Base-by-base conservation (phyloP, 2,113 vertebrate genomes). In the Ochotona curzoniae region DNA sequence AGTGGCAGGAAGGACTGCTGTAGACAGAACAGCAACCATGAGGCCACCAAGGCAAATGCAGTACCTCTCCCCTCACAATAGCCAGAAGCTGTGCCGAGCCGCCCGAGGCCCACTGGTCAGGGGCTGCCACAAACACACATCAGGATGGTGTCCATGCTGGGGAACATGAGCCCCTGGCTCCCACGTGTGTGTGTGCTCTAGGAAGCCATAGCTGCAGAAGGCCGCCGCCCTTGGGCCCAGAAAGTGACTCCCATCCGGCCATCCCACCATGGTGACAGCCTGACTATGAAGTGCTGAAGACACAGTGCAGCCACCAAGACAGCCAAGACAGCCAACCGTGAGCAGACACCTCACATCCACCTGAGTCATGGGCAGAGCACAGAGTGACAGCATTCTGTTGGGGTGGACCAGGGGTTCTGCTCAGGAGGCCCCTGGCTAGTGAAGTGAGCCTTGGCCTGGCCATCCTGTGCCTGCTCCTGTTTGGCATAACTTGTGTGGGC, bases 21-120 rank as follows among this genome's bases (percentile, higher is more conserved):
- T 79, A 64, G 35, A 44, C 0, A 25, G 21, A 30, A 75, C 47
- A 14, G 26, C 1, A 54, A 30, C 51, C 32, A 14, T 5, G 2
- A 51, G 49, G 7, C 11, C 38, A 3, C 12, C 23, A 54, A 63
- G 44, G 38, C 51, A 49, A n/a, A 38, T 15, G 20, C 57, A 15
- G 17, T 0, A 49, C 30, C 28, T 23, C 54, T 64, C 51, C 61
- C 61, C 9, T 61, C 1, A 1, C 7, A n/a, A 61, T 0, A 30
- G 51, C 69, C 25, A 5, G 0, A 1, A n/a, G 13, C 32, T 35
- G 70, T 38, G 28, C 61, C 0, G 4, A 64, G 74, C 28, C 8
- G 2, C 21, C 32, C 3, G 0, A 0, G 23, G 61, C 73, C 3
- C 15, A 28, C 7, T 0, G 35, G 64, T 49, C 57, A 17, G 8